Evolutionary conservation across 1,140 invertebrate genomes (phyloP), one percentile per base, ranked within the genome.

Genomic region (Rhynchophorus ferrugineus): DNA sequence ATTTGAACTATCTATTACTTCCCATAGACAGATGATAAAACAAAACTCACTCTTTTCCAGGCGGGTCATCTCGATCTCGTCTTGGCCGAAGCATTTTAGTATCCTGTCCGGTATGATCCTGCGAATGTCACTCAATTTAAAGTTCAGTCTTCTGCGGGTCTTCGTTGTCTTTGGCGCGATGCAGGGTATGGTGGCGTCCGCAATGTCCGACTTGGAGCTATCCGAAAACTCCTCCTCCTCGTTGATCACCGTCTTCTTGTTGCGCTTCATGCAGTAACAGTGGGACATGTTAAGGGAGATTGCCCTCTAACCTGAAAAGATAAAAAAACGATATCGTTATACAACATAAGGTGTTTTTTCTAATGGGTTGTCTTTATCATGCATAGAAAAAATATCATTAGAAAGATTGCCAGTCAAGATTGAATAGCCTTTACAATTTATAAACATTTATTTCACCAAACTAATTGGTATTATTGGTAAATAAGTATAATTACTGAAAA

Each of bases 1-100:
- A n/a, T n/a, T n/a, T n/a, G n/a, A n/a, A n/a, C n/a, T n/a, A n/a
- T n/a, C n/a, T n/a, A n/a, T n/a, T n/a, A n/a, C n/a, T n/a, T n/a
- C n/a, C n/a, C n/a, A n/a, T n/a, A 29, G 11, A 29, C 24, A 29
- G 11, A 29, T 29, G 11, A 29, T 29, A 29, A 29, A 6, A 29
- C 11, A 37, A 34, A 54, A 82, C 81, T 81, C 68, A 83, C 81
- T 81, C 73, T 79, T 74, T 68, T 82, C 80, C 43, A 79, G 78
- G 65, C 80, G 80, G 7, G 80, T 80, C 77, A 81, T 82, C 69
- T 79, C 80, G 62, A 79, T 75, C 56, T 78, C 76, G 57, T 65
- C 60, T 22, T 64, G 62, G 20, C 56, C 54, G 36, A 62, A 58
- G 41, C 61, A 62, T 36, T 48, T 53, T 29, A 60, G 42, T 2